Conservation (phyloP, 2,888 invertebrate species). For the Phorcus lineatus region DNA sequence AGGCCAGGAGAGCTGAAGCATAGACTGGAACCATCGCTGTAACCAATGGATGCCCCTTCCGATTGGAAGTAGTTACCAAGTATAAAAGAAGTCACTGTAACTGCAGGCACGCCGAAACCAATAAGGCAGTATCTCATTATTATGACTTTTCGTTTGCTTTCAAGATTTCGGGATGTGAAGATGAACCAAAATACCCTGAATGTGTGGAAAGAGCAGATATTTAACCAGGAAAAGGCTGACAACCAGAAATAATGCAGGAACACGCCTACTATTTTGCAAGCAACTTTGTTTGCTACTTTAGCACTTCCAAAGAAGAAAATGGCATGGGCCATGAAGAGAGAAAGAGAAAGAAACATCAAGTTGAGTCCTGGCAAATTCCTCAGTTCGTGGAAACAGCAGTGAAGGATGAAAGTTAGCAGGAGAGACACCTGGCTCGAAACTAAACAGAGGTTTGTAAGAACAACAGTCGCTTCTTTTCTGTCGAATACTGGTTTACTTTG, state of each 20-base stretch:
- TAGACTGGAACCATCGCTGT: background rate
- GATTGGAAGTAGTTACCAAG: background rate
- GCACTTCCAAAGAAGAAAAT: background rate
- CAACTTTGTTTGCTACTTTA: background rate
- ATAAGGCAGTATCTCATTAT: background rate
- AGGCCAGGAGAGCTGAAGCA: background rate
- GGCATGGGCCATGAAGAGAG: background rate
- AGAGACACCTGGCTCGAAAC: background rate
- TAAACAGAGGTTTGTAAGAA: background rate
- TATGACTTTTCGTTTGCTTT: background rate
- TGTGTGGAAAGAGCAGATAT: slow-evolving; percentile 44
- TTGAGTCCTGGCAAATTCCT: background rate
- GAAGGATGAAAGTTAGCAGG: background rate
- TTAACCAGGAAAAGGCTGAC: slow-evolving; percentile 42
- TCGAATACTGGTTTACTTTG: background rate
- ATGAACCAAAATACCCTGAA: slow-evolving; percentile 37
- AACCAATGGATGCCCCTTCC: background rate
- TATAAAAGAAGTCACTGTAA: background rate
- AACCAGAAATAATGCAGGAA: slow-evolving; percentile 45
- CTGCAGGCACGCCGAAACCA: background rate
- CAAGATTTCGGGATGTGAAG: background rate
- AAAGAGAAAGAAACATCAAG: background rate
- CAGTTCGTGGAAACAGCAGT: background rate
- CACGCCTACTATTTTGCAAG: slow-evolving; percentile 34
- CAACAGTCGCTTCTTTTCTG: background rate